Evolutionary conservation across 2,797 vertebrate genomes (phyloP).

Genomic region (Cyclopterus lumpus): DNA sequence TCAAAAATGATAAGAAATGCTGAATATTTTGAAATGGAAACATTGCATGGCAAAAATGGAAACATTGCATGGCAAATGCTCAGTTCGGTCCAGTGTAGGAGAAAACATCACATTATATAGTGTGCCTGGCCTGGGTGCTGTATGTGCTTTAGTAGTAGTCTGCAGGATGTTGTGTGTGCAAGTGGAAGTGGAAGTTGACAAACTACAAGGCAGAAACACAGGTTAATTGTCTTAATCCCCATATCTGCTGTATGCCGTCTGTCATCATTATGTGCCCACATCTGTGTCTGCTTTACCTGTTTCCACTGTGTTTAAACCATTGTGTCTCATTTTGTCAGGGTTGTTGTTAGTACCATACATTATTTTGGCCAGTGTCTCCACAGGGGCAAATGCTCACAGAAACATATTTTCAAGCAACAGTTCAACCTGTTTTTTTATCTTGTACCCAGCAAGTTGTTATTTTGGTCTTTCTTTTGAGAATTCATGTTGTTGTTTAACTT

Average conservation of each 20-base stretch:
- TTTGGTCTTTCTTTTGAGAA: constrained; percentile 25
- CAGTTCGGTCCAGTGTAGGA: background rate
- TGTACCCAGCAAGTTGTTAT: background rate
- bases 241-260: constrained; percentile 39
- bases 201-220: constrained; percentile 21
- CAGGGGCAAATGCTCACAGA: constrained; percentile 48
- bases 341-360: constrained; percentile 60
- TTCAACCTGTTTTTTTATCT: constrained; percentile 28
- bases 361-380: constrained; percentile 49
- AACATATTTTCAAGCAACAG: constrained; percentile 26
- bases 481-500: constrained; percentile 30
- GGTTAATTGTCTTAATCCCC: constrained; percentile 33
- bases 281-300: constrained; percentile 64
- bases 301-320: constrained; percentile 30
- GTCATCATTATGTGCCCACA: constrained; percentile 48
- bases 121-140: background rate
- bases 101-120: background rate
- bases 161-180: constrained; percentile 1
- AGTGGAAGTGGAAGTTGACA: constrained; percentile 36
- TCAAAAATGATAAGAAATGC: constrained; percentile 42
- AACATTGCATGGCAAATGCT: background rate
- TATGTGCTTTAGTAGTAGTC: background rate
- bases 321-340: constrained; percentile 54
- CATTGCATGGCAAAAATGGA: background rate
- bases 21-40: constrained; percentile 1